phyloP scores from a whole-genome alignment of 2,888 invertebrate species.

The Pachymerium ferrugineum region DNA sequence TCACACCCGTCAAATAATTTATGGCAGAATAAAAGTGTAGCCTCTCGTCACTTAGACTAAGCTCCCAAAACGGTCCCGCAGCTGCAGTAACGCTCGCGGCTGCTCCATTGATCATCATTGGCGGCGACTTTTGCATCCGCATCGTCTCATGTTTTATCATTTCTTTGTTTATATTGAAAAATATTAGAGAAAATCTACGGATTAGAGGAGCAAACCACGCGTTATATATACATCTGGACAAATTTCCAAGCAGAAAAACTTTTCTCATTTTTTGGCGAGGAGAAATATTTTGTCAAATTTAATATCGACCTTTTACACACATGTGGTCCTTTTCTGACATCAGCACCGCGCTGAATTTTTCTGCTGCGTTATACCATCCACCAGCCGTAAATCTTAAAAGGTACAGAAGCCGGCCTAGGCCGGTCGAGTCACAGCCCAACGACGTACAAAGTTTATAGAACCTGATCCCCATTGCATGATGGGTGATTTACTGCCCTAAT shows the following conservation, averaged over 20 bases:
- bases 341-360: not conserved
- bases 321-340: not conserved
- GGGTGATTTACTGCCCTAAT: slow-evolving; percentile 28
- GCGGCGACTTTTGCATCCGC: slow-evolving; percentile 4
- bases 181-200: not conserved
- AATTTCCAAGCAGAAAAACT: not conserved
- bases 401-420: not conserved
- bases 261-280: not conserved
- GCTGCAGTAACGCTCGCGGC: not conserved
- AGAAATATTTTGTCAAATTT: not conserved
- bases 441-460: not conserved
- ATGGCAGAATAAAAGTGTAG: not conserved
- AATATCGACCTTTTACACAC: not conserved
- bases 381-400: not conserved
- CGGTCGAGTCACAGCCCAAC: not conserved
- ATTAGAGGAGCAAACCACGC: not conserved
- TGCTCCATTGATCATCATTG: slow-evolving; percentile 13
- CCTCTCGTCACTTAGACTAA: not conserved
- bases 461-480: not conserved
- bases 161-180: not conserved
- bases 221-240: slow-evolving; percentile 2
- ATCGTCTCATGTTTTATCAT: not conserved
- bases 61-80: not conserved
- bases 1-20: not conserved
- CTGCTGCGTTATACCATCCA: not conserved